Evolutionary conservation across 64 coral and sea anemone genomes (phyloP).

Genomic region (Hydrozoanthus tunicans): DNA sequence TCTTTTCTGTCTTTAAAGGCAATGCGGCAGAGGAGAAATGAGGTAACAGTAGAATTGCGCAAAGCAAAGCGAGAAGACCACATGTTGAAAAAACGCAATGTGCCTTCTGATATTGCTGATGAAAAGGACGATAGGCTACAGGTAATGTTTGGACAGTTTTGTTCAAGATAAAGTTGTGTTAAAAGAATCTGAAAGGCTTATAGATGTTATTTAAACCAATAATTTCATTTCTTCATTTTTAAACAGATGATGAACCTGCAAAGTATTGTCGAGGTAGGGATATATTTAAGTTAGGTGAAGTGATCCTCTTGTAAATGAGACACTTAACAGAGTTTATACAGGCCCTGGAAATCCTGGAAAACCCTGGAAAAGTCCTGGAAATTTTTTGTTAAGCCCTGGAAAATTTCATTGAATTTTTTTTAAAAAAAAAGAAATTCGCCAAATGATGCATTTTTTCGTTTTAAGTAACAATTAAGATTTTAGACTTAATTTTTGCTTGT

Average conservation of each 20-base stretch:
- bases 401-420: neutral
- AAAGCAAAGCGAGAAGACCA: constrained; percentile 93
- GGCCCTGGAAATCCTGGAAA: too few relatives aligned
- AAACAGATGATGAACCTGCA: constrained; percentile 70
- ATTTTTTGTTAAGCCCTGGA: neutral
- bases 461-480: too few relatives aligned
- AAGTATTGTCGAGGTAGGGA: constrained; percentile 73
- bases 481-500: too few relatives aligned
- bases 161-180: neutral
- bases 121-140: constrained; percentile 97
- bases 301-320: too few relatives aligned
- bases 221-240: neutral
- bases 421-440: too few relatives aligned
- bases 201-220: neutral
- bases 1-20: constrained; percentile 43
- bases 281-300: neutral
- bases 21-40: constrained; percentile 94
- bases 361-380: too few relatives aligned
- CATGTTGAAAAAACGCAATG: constrained; percentile 96
- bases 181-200: neutral
- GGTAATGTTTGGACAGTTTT: constrained; percentile 46
- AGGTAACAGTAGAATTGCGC: constrained; percentile 95
- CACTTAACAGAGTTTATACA: too few relatives aligned
- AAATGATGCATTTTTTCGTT: too few relatives aligned
- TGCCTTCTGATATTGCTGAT: constrained; percentile 86